Base-by-base conservation (phyloP, 2,113 vertebrate species). In the Seriola aureovittata region DNA sequence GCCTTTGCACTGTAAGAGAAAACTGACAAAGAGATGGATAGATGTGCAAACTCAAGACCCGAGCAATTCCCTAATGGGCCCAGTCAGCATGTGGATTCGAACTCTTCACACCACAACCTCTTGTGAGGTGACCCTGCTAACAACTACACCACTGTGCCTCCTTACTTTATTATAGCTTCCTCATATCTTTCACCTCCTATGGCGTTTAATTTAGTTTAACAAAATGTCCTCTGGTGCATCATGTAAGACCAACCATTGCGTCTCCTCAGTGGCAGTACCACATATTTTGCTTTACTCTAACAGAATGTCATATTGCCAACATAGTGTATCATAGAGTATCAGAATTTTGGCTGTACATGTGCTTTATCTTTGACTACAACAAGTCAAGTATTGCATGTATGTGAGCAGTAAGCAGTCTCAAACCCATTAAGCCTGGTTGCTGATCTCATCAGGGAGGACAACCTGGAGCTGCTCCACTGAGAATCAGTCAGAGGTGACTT, bases 401-500 rank as follows among this genome's bases (percentile, higher is more conserved):
- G 14, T 42, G 55, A 64, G 42, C 79, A 17, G 2, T 23, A 71
- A 74, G 29, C 9, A 68, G 46, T 29, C 59, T 50, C 17, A 57
- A 78, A 60, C 8, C 52, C 62, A 77, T 29, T 55, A 64, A 74
- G 67, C 23, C 19, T 19, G 71, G 71, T 76, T 74, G 19, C 36
- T 58, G 25, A 78, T 77, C 62, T 72, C 78, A 78, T 36, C 59
- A 44, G 46, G 19, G 19, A 80, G 42, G 55, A 59, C 23, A 67
- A 62, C 73, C 71, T 75, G 74, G 52, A 79, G 59, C 77, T 23
- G 73, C 77, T 84, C 65, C 69, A 21, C 78, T 60, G 82, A 81
- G 67, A 85, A 8, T 81, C 13, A 80, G 57, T 69, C 85, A 82
- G 60, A 85, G 86, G 85, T 90, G 84, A 92, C 86, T 90, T 87